Evolutionary conservation across 2,888 invertebrate genomes (phyloP), one percentile per base, ranked within the genome.

Genomic region (Plebejus anna): DNA sequence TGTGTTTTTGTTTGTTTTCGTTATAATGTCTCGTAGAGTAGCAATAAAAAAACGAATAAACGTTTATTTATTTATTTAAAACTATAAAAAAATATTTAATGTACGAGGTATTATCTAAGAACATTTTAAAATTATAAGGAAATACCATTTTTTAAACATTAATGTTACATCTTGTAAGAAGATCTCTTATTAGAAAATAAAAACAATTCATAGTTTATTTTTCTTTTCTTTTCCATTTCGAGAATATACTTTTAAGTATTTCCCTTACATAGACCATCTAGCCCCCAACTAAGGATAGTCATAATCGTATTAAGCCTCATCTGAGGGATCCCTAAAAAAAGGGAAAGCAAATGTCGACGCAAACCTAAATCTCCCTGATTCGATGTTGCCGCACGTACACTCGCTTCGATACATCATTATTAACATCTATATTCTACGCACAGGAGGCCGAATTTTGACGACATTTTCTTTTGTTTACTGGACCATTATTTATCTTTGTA

Each of bases 321-420:
- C 59, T 59, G 16, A n/a, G 59, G 59, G 59, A 22, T 59, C 59
- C 61, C 11, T 61, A 28, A 82, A 80, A 81, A 81, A 80, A 66
- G 78, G 79, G 78, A 81, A 79, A 71, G 77, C 78, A 82, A 82
- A 83, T 82, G 85, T 88, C 88, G 86, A 82, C 85, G 82, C 80
- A 79, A 80, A 81, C 80, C 82, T 83, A 87, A 87, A 87, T 84
- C 86, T 81, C 85, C 88, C 87, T 89, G 88, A 89, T 89, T 88
- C 85, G 86, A 86, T 84, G 85, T 86, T 84, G 81, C 85, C 87
- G 87, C 90, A 88, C 89, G 87, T 86, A 85, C 81, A 80, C 79
- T 80, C 83, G 79, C 78, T 77, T 78, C 85, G 86, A 88, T 88
- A 87, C 87, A 83, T 89, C 88, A 89, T 89, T 89, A 87, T 88